Conservation (phyloP, 2,797 vertebrate species). For the Darevskia nairensis region DNA sequence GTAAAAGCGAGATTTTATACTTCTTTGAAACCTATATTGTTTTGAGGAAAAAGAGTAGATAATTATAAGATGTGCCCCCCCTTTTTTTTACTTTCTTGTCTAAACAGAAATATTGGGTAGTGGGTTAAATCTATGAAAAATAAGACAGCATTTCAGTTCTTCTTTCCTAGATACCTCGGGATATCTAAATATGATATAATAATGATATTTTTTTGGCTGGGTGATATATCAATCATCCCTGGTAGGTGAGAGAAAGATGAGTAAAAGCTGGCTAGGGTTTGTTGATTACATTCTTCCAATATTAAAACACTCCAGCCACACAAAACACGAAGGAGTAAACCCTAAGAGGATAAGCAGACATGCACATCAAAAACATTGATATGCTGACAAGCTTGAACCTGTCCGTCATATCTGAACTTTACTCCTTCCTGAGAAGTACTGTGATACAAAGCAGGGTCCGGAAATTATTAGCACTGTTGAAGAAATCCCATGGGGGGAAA, state of each 20-base stretch:
- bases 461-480: slow-evolving; percentile 2
- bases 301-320: neutral
- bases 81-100: neutral
- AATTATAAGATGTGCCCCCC: neutral
- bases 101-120: neutral
- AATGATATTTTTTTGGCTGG: neutral
- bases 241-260: neutral
- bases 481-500: slow-evolving; percentile 9
- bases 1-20: no score
- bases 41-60: neutral
- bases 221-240: neutral
- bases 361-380: slow-evolving; percentile 19
- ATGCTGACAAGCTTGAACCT: slow-evolving; percentile 9
- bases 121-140: neutral
- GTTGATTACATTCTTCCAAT: slow-evolving; percentile 16
- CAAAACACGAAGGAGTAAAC: neutral
- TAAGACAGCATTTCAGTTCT: neutral
- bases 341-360: slow-evolving; percentile 9
- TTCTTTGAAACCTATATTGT: neutral
- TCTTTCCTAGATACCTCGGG: neutral
- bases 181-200: neutral
- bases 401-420: neutral
- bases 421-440: slow-evolving; percentile 12
- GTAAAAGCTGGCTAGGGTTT: neutral
- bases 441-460: slow-evolving; percentile 17